Conservation (phyloP, 2,797 vertebrate genomes). For the Peromyscus eremicus region DNA sequence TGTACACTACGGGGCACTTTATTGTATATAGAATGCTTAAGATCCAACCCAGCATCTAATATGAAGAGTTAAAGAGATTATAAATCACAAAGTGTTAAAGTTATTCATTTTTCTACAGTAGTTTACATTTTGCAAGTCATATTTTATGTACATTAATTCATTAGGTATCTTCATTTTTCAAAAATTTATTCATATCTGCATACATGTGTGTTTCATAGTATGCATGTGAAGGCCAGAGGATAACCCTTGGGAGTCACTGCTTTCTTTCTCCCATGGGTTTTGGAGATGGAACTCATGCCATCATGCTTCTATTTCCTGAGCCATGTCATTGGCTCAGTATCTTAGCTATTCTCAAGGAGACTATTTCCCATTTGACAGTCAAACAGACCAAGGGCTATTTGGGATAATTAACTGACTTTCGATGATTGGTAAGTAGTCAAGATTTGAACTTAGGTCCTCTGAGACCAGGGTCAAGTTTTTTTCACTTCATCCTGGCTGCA, state of each 20-base stretch:
- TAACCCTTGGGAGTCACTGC: neutral
- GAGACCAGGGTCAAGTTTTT: conserved; percentile 20
- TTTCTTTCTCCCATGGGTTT: too few species aligned
- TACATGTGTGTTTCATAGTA: neutral
- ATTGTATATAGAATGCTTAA: conserved; percentile 35
- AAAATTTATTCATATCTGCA: neutral
- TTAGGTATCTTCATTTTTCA: conserved; percentile 24
- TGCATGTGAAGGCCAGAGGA: neutral
- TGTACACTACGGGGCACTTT: neutral
- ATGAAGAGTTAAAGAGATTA: conserved; percentile 38
- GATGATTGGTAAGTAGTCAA: neutral
- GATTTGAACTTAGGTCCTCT: neutral
- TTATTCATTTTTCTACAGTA: neutral
- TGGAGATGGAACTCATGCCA: neutral
- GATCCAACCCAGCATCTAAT: neutral
- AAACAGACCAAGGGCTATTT: conserved; percentile 30
- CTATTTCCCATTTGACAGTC: neutral
- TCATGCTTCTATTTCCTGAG: neutral
- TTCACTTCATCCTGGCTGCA: neutral
- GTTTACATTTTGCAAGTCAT: conserved; percentile 63
- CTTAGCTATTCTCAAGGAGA: neutral
- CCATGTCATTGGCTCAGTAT: neutral
- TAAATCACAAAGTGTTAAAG: neutral
- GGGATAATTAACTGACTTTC: conserved; percentile 29
- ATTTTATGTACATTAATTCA: neutral